Evolutionary conservation across 1,140 invertebrate genomes (phyloP).

Genomic region (Brachionus calyciflorus): DNA sequence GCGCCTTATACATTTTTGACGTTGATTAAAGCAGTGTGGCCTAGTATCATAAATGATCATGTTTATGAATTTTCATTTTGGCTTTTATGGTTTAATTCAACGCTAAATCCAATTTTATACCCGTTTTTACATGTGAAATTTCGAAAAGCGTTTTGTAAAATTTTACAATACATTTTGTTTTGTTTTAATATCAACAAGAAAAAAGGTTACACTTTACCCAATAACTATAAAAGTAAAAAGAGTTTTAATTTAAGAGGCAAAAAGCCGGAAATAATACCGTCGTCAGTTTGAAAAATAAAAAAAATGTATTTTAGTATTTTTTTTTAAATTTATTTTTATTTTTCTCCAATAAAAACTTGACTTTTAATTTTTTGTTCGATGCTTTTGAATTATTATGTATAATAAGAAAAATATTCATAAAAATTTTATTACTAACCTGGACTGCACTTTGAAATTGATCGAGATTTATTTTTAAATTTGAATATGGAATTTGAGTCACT

Average conservation of each 20-base stretch:
- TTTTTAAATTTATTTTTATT: too few species aligned
- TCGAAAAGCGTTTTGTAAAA: constrained; percentile 47
- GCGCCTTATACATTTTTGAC: constrained; percentile 47
- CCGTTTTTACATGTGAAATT: constrained; percentile 49
- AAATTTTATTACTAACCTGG: not conserved
- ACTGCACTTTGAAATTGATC: constrained; percentile 20
- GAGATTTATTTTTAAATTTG: constrained; percentile 22
- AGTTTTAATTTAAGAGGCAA: too few species aligned
- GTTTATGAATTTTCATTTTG: constrained; percentile 52
- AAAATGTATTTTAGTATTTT: too few species aligned
- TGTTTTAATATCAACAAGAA: constrained; percentile 28
- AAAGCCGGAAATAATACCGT: not conserved
- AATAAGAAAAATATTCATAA: too few species aligned
- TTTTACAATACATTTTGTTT: constrained; percentile 32
- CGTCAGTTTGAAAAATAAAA: not conserved
- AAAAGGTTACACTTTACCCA: not conserved
- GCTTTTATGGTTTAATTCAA: constrained; percentile 53
- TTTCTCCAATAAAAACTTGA: too few species aligned
- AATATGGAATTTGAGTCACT: constrained; percentile 13
- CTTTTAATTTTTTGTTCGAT: too few species aligned
- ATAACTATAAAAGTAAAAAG: not conserved
- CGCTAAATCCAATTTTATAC: constrained; percentile 54
- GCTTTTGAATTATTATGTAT: too few species aligned
- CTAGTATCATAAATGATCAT: constrained; percentile 42
- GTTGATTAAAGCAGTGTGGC: constrained; percentile 41